Percentiles rank a stretch among this genome's conserved stretches.
Conservation (phyloP, 1,140 invertebrate species). For the Theocolax elegans region DNA sequence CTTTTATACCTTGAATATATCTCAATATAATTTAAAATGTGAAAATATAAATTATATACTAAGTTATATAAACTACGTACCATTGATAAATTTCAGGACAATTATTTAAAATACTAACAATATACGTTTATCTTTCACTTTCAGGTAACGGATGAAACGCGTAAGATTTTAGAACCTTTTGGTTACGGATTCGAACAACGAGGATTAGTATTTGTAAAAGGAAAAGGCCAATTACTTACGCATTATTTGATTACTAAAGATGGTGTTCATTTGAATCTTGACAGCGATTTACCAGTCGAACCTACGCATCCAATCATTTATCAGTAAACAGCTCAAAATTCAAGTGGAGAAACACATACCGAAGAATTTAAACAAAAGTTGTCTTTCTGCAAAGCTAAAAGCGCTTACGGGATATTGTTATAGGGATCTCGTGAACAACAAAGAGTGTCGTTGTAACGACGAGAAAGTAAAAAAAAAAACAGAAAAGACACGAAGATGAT, state of each 20-base stretch:
- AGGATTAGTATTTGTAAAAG: constrained; percentile 92
- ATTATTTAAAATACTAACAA: too few relatives aligned
- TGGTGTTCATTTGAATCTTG: constrained; percentile 60
- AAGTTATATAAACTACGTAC: too few relatives aligned
- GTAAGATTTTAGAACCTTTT: constrained; percentile 85
- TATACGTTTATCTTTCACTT: too few relatives aligned
- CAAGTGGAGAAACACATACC: too few relatives aligned
- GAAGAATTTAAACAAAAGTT: background rate
- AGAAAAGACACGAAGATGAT: background rate
- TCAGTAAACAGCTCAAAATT: constrained; percentile 52
- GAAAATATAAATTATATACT: too few relatives aligned
- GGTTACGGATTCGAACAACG: constrained; percentile 92
- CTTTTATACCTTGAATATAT: too few relatives aligned
- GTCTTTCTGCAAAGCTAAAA: too few relatives aligned
- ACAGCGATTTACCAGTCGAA: constrained; percentile 62
- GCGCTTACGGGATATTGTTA: background rate
- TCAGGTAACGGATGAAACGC: constrained; percentile 93
- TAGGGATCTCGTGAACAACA: background rate
- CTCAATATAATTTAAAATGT: too few relatives aligned
- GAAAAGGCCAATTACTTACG: constrained; percentile 94
- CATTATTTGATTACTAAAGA: constrained; percentile 79
- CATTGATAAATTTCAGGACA: too few relatives aligned
- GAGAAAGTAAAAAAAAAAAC: background rate
- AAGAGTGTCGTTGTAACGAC: background rate
- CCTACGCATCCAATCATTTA: constrained; percentile 65